Conservation (phyloP, 2,888 invertebrate species). For the Campopleginae sp. region DNA sequence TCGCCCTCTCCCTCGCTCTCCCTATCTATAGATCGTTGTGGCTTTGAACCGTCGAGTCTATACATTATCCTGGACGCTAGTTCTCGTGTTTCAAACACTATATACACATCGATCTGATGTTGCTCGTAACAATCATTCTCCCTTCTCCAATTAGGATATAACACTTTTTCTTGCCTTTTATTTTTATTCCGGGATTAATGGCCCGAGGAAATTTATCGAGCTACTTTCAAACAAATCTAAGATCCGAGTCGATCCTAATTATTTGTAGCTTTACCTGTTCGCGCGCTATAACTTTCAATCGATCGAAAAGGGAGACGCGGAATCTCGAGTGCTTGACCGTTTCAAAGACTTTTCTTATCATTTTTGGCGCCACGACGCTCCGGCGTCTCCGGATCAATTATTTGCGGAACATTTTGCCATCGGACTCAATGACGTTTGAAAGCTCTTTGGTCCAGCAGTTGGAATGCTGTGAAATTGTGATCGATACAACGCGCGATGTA, state of each 20-base stretch:
- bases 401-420: not conserved
- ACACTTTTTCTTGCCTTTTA: not conserved
- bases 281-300: too few relatives aligned
- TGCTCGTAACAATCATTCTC: not conserved
- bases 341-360: too few relatives aligned
- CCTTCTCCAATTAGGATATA: conserved; percentile 1
- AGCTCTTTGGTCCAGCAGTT: not conserved
- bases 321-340: too few relatives aligned
- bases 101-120: conserved; percentile 15
- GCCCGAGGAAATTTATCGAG: not conserved
- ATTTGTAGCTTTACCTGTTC: not conserved
- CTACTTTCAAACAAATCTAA: not conserved
- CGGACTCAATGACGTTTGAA: not conserved
- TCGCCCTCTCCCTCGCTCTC: not conserved
- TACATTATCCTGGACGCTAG: conserved; percentile 25
- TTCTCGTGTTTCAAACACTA: conserved; percentile 11
- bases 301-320: too few relatives aligned
- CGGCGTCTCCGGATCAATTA: too few relatives aligned
- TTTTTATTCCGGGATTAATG: not conserved
- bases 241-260: not conserved
- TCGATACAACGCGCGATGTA: not conserved
- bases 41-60: conserved; percentile 27
- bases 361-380: too few relatives aligned
- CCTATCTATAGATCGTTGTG: conserved; percentile 9
- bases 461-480: not conserved